phyloP scores from a whole-genome alignment of 2,888 invertebrate genomes.

The Homarus gammarus region DNA sequence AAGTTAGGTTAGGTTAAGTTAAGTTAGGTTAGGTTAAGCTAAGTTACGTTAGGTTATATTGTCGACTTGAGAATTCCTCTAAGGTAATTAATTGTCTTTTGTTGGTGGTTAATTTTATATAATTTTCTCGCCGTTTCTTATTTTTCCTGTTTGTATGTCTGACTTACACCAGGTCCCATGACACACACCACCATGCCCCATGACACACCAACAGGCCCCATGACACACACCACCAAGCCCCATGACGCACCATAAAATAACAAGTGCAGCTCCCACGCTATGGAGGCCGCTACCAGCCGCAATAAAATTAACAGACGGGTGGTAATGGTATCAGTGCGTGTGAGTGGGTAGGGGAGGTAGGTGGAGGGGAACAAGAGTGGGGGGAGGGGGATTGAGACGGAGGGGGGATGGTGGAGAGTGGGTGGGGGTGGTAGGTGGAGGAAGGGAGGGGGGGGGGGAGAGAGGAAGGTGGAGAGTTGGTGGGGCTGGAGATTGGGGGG shows the following conservation, averaged over 20 bases:
- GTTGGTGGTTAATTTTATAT: no score
- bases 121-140: no score
- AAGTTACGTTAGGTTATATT: no score
- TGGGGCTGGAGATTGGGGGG: not conserved
- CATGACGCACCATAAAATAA: not conserved
- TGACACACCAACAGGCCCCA: no score
- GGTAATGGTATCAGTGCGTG: not conserved
- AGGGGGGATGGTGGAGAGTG: not conserved
- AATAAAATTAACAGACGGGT: not conserved
- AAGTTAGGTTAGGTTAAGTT: no score
- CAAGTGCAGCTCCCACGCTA: not conserved
- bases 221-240: no score
- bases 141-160: no score
- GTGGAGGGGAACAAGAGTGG: not conserved
- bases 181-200: no score
- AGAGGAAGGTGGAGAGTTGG: not conserved
- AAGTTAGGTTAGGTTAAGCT: no score
- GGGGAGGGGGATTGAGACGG: not conserved
- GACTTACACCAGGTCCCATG: no score
- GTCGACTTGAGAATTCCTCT: no score
- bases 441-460: not conserved
- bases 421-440: not conserved
- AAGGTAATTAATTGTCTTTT: no score
- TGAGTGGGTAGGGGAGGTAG: not conserved
- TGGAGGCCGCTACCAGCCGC: not conserved